Base-by-base conservation (phyloP, 2,797 vertebrate genomes). In the Picus viridis region DNA sequence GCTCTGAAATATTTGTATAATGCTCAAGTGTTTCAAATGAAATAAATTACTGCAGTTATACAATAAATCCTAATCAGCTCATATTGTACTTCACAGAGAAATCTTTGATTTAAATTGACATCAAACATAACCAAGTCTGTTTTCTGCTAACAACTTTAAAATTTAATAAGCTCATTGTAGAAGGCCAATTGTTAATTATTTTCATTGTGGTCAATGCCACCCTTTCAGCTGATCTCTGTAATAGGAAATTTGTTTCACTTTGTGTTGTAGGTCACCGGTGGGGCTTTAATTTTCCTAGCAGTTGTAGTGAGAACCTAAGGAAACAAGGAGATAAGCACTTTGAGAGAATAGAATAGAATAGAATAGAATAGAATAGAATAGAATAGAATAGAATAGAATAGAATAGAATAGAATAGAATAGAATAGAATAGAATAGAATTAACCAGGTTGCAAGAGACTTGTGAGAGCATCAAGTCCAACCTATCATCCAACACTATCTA, bases 181-280 rank as follows among this genome's bases (percentile, higher is more conserved):
- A 90, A 95, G 62, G 54, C 19, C 62, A 61, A 26, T 13, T 94
- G 93, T 88, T 86, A 97, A 95, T 95, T 95, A 89, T 94, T 89
- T 92, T 95, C 64, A 72, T 94, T 79, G 86, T 59, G 89, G 27
- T 67, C 61, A 54, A 7, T 82, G 56, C 43, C 43, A 76, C 47
- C 68, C 32, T 83, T 36, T n/a, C 6, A 2, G 24, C 24, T 92
- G 47, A 39, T 92, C 29, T 86, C 72, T 72, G 1, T 76, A 93
- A 49, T 5, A 88, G 47, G 57, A 26, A 76, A 86, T 83, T 94
- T 83, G 39, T 36, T 92, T 90, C 39, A 45, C 29, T n/a, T 72
- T 87, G 29, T 86, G 27, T 29, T 90, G 9, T 83, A 90, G 47
- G 30, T 83, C 64, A 88, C 7, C 17, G 59, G 12, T 62, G 32